Conservation (phyloP, 2,888 invertebrate species). For the Meganola albula region DNA sequence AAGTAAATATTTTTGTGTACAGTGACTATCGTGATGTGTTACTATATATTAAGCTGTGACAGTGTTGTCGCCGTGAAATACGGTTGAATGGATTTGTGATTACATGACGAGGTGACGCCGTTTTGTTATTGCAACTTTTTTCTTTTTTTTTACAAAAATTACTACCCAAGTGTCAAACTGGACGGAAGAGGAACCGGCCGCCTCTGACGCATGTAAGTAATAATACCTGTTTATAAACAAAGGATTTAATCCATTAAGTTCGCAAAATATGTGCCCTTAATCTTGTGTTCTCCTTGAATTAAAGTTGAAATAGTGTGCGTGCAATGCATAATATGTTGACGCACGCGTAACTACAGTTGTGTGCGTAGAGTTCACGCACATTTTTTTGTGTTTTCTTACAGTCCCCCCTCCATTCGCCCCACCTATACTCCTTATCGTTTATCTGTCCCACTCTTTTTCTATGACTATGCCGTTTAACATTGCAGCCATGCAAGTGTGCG, state of each 20-base stretch:
- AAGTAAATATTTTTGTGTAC: slow-evolving; percentile 61
- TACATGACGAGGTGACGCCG: slow-evolving; percentile 59
- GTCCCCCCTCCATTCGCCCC: slow-evolving; percentile 59
- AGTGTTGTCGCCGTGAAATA: slow-evolving; percentile 56
- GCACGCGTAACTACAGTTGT: slow-evolving; percentile 36
- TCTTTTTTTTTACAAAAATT: slow-evolving; percentile 66
- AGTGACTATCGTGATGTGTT: slow-evolving; percentile 65
- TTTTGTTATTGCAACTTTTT: slow-evolving; percentile 58
- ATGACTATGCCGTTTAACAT: slow-evolving; percentile 51
- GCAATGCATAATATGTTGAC: slow-evolving; percentile 38
- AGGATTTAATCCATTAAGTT: slow-evolving; percentile 35
- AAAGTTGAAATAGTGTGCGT: slow-evolving; percentile 38
- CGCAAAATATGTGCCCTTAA: slow-evolving; percentile 51
- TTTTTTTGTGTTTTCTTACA: slow-evolving; percentile 67
- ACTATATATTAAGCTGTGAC: slow-evolving; percentile 54
- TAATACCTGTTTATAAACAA: slow-evolving; percentile 25
- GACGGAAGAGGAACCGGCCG: slow-evolving; percentile 73
- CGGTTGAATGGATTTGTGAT: slow-evolving; percentile 58
- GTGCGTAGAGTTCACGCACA: slow-evolving; percentile 69
- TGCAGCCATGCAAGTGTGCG: slow-evolving; percentile 44
- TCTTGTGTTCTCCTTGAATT: slow-evolving; percentile 55
- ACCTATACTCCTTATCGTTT: slow-evolving; percentile 60
- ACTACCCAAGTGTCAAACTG: slow-evolving; percentile 76
- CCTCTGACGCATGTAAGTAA: slow-evolving; percentile 76
- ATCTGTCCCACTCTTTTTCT: slow-evolving; percentile 76